phyloP scores from a whole-genome alignment of 2,113 vertebrate genomes.

The Platysteira castanea region DNA sequence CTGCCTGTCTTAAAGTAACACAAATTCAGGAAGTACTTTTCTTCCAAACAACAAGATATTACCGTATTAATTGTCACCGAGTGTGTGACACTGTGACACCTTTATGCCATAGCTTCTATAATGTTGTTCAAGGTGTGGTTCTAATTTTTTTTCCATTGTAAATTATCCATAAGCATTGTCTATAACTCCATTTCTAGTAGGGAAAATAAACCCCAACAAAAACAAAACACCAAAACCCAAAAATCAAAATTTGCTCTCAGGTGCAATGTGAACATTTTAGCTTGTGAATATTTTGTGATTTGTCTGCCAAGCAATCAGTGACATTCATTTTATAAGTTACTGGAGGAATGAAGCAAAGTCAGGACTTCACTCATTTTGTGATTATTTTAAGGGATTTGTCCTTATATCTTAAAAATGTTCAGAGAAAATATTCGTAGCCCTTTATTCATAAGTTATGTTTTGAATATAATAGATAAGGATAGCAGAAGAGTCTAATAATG shows the following conservation, averaged over 20 bases:
- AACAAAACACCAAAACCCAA: rapidly evolving
- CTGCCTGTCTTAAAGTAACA: background rate
- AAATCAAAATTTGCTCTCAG: background rate
- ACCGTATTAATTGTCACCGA: background rate
- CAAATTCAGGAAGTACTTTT: background rate
- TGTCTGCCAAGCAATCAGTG: background rate
- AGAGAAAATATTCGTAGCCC: background rate
- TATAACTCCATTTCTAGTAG: background rate
- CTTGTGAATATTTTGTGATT: background rate
- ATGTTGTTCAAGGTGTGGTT: background rate
- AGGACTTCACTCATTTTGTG: background rate
- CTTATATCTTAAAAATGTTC: background rate
- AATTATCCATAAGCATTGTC: background rate
- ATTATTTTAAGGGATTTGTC: background rate
- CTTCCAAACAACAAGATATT: background rate
- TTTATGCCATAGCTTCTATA: background rate
- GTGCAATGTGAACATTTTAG: background rate
- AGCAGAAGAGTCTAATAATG: background rate
- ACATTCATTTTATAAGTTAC: background rate
- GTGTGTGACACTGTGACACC: background rate
- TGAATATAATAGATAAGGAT: background rate
- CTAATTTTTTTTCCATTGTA: background rate
- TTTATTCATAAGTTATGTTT: background rate
- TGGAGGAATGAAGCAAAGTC: background rate
- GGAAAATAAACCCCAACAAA: rapidly evolving